Percentiles rank a stretch among this genome's conserved stretches.
Conservation (phyloP, 2,797 vertebrate genomes). For the Echiichthys vipera region DNA sequence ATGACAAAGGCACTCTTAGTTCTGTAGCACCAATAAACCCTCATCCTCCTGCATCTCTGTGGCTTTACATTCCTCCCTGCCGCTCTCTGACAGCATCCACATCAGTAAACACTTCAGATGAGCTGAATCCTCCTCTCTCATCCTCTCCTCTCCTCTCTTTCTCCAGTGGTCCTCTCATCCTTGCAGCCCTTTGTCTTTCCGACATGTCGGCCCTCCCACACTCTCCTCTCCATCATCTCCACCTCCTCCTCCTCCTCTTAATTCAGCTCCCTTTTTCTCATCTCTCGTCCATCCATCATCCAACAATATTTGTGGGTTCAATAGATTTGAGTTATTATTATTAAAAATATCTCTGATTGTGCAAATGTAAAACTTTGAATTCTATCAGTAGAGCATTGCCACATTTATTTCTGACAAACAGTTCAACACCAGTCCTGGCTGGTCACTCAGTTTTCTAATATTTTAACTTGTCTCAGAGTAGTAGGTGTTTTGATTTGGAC, state of each 20-base stretch:
- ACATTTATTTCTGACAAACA: background rate
- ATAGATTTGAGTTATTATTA: background rate
- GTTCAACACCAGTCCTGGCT: background rate
- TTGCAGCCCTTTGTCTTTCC: constrained; percentile 66
- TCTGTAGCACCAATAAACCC: constrained; percentile 23
- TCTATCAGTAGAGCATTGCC: background rate
- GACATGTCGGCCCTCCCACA: constrained; percentile 60
- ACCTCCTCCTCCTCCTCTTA: constrained; percentile 40
- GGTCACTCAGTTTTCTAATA: background rate
- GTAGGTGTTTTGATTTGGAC: background rate
- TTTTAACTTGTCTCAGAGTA: background rate
- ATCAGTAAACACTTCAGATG: constrained; percentile 57
- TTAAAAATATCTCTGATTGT: background rate
- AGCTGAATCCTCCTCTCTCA: constrained; percentile 45
- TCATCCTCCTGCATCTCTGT: constrained; percentile 24
- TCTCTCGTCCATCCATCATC: constrained; percentile 41
- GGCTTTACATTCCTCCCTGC: constrained; percentile 20
- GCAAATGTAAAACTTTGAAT: background rate
- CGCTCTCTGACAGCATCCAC: constrained; percentile 33
- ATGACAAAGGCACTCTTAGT: constrained; percentile 10
- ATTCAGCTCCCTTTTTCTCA: constrained; percentile 17
- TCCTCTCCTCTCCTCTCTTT: constrained; percentile 11
- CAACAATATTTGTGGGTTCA: constrained; percentile 1
- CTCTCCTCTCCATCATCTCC: constrained; percentile 52
- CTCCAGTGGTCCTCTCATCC: constrained; percentile 51